Evolutionary conservation across 53 echinoderm and acorn worm species (phyloP).

Genomic region (Luidia sarsii): DNA sequence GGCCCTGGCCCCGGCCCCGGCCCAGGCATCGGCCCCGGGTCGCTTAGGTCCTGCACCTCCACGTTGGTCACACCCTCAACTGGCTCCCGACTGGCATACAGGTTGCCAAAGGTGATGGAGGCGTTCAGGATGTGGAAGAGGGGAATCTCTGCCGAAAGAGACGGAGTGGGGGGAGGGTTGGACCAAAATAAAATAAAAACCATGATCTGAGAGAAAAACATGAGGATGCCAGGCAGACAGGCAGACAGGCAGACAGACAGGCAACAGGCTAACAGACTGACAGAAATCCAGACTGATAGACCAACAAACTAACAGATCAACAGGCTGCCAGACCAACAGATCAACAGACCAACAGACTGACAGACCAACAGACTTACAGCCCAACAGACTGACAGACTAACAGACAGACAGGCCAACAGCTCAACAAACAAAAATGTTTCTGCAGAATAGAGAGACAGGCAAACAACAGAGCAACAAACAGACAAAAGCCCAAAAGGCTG

Average conservation of each 20-base stretch:
- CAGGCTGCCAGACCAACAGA: too few species aligned
- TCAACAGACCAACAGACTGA: too few species aligned
- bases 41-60: slow-evolving; percentile 68
- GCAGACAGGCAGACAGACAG: not conserved
- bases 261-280: too few species aligned
- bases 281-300: too few species aligned
- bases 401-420: too few species aligned
- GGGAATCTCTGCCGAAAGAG: slow-evolving; percentile 79
- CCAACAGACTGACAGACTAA: too few species aligned
- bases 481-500: too few species aligned
- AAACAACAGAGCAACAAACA: too few species aligned
- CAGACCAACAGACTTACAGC: too few species aligned
- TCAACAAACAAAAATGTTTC: too few species aligned
- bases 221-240: not conserved
- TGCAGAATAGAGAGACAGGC: too few species aligned
- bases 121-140: slow-evolving; percentile 98
- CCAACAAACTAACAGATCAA: too few species aligned
- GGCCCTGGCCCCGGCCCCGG: not conserved
- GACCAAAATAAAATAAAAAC: not conserved
- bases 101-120: slow-evolving; percentile 93
- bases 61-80: slow-evolving; percentile 79
- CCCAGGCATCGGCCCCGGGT: slow-evolving; percentile 24
- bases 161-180: not conserved
- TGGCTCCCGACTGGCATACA: slow-evolving; percentile 74
- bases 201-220: not conserved